Evolutionary conservation across 2,113 vertebrate species (phyloP), one percentile per base, ranked within the genome.

Genomic region (Ciconia stormi): DNA sequence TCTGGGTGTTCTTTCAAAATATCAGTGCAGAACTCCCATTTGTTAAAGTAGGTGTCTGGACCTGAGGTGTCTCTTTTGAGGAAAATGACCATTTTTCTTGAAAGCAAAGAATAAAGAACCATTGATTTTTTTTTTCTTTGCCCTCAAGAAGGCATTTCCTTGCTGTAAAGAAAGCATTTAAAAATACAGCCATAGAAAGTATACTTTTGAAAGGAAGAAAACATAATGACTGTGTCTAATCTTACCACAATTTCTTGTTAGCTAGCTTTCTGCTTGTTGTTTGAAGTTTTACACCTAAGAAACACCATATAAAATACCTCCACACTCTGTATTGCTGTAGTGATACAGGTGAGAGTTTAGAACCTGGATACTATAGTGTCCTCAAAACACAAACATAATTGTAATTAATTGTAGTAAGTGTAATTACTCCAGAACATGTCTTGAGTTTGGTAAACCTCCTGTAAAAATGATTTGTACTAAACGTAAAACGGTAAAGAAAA

Each of bases 21-120:
- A 5, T 0, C 20, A 9, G 3, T 13, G 30, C 50, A 29, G 49
- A 63, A 36, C 2, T 25, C 11, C 13, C 9, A 0, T 18, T 36
- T 36, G 27, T 58, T 42, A 13, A 15, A 71, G 38, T 2, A 26
- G 40, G 67, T 21, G 34, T 7, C 36, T 36, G 59, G 16, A 5
- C 5, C 10, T 3, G 36, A 76, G n/a, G 38, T 22, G 4, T 36
- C 26, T 50, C 52, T 58, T 47, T 19, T 8, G 44, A 78, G 40
- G 20, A 79, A 66, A 83, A 86, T 1, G 3, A 40, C 6, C 4
- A 1, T 30, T 89, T 58, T 49, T 61, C 30, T 66, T 55, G 19
- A 87, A 78, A 65, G 50, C 27, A 36, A 44, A 58, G n/a, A 40
- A 36, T 29, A 46, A 50, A 72, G 32, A n/a, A 36, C 23, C 20